These are phyloP conservation scores for Buteo buteo DNA, from an alignment of 2,113 vertebrate species.

Conservation along the genomic window DNA sequence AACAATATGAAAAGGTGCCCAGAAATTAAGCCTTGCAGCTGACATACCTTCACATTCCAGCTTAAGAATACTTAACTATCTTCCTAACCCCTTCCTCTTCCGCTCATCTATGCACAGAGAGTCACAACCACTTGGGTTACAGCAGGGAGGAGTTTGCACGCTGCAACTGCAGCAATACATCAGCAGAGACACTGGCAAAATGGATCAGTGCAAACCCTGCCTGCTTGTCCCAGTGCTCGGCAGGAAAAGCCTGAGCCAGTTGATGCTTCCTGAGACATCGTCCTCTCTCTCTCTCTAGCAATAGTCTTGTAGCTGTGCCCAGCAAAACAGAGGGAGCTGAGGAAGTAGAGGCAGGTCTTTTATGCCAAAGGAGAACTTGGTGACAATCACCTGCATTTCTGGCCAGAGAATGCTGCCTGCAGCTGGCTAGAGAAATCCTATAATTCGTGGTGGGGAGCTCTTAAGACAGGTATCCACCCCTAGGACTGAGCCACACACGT, in stretches of 20 bases:
- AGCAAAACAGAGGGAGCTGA: background rate
- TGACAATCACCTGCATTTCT: background rate
- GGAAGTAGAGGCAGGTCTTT: background rate
- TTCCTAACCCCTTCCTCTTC: background rate
- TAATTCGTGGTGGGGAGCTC: background rate
- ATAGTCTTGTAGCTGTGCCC: background rate
- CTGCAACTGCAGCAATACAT: background rate
- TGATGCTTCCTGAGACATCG: background rate
- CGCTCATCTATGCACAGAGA: background rate
- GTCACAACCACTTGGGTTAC: background rate
- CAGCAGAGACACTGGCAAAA: background rate
- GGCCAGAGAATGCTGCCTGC: background rate
- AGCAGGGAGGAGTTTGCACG: background rate
- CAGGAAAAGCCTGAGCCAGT: background rate
- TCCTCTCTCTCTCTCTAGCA: background rate
- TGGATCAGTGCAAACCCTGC: background rate
- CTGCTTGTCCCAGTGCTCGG: rapidly evolving
- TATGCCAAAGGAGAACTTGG: background rate
- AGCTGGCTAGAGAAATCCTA: background rate
- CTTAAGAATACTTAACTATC: background rate
- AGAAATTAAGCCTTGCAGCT: background rate
- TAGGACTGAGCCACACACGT: background rate
- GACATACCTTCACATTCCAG: background rate
- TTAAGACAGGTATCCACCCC: background rate
- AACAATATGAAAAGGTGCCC: background rate